Base-by-base conservation (phyloP, 1,140 invertebrate genomes). In the Zelostemma sp. region DNA sequence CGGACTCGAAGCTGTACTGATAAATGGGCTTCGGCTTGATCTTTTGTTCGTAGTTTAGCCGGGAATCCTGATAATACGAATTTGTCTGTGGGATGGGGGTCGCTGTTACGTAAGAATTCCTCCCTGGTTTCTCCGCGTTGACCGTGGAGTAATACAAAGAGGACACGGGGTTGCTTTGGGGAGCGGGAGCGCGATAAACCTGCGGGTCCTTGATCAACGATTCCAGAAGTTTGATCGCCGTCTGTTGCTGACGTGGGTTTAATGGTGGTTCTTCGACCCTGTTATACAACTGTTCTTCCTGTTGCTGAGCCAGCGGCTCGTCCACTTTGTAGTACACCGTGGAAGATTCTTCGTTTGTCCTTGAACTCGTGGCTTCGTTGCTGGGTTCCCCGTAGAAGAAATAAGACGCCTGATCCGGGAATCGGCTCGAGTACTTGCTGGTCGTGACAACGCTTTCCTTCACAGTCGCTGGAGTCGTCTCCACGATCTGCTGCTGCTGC, bases 1-100 rank as follows among this genome's bases (percentile, higher is more conserved):
- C 84, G 0, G 87, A 82, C 59, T 89, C 84, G 62, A 89, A 89
- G 65, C 87, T 88, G 70, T 87, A 89, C 62, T 89, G 88, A 68
- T 89, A 90, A 5, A 89, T 85, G 1, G 89, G 86, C 73, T 88
- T 89, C 1, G 88, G 68, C 57, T 85, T 86, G 21, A 45, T 28
- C 1, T 68, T 74, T 1, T 74, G 67, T 14, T 74, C 68, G 25
- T 73, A 72, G 9, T 75, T 62, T n/a, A 53, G 64, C n/a, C 58
- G 51, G 15, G 64, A 66, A 60, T 78, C 59, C 51, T 69, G 43
- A 9, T 76, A 77, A 21, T 72, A 80, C 0, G 35, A 57, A 15
- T 55, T 69, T 1, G 45, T 59, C 25, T 65, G 74, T 43, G 77
- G 74, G 47, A 73, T 74, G 69, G 81, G 68, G 68, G 81, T 71